These are phyloP conservation scores for Onychostoma macrolepis DNA, from an alignment of 2,113 vertebrate genomes.

Conservation along the genomic window DNA sequence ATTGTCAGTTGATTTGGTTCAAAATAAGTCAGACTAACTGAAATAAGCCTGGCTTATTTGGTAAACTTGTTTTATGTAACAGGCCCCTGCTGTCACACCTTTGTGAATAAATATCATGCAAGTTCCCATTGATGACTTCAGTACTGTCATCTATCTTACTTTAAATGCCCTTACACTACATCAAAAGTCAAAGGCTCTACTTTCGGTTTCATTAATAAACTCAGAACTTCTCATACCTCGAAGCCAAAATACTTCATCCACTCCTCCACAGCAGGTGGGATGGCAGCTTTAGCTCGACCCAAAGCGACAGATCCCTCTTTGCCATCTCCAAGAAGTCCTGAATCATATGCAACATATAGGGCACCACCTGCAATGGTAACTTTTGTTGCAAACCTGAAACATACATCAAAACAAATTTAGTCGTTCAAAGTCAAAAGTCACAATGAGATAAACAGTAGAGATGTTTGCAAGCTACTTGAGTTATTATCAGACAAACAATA, in stretches of 20 bases:
- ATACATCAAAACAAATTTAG: background rate
- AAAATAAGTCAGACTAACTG: too few relatives aligned
- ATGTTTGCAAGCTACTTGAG: background rate
- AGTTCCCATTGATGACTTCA: background rate
- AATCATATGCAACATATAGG: slow-evolving; percentile 83
- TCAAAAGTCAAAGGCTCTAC: background rate
- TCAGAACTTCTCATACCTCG: slow-evolving; percentile 74
- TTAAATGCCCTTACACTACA: background rate
- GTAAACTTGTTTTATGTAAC: too few relatives aligned
- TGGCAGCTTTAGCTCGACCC: slow-evolving; percentile 76
- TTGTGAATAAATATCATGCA: background rate
- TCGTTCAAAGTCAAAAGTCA: background rate
- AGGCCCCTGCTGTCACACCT: background rate
- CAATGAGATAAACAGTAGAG: background rate
- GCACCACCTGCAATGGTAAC: slow-evolving; percentile 87
- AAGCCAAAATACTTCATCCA: slow-evolving; percentile 87
- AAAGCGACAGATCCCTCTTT: slow-evolving; percentile 81
- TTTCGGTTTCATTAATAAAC: background rate
- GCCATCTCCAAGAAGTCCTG: slow-evolving; percentile 83
- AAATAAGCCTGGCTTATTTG: too few relatives aligned
- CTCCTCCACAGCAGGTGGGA: slow-evolving; percentile 85
- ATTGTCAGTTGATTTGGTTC: too few relatives aligned
- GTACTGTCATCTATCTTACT: background rate
- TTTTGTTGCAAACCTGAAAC: slow-evolving; percentile 84
- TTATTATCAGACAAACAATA: background rate